phyloP scores from a whole-genome alignment of 2,888 invertebrate species.

The Drosophila atripex region DNA sequence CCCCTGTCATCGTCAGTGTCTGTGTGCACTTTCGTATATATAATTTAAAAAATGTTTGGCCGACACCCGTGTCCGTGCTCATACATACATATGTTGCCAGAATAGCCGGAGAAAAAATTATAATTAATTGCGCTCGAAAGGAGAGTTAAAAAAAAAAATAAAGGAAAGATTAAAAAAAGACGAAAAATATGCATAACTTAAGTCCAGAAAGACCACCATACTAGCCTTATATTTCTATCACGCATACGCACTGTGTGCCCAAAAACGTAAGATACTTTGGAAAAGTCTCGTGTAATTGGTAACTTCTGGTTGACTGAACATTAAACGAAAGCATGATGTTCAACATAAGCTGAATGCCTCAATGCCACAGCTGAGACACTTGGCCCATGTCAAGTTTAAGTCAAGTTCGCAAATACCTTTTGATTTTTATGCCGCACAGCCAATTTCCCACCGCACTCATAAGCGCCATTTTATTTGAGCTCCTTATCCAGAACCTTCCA shows the following conservation, averaged over 20 bases:
- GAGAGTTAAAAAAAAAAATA: constrained; percentile 24
- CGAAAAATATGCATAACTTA: constrained; percentile 11
- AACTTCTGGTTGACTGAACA: constrained; percentile 6
- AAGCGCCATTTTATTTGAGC: constrained; percentile 6
- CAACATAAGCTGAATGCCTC: neutral
- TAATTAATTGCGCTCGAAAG: constrained; percentile 56
- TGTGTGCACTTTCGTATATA: constrained; percentile 34
- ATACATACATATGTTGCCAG: constrained; percentile 50
- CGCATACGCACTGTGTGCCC: constrained; percentile 46
- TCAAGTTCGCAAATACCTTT: constrained; percentile 8
- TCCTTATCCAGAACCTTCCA: constrained; percentile 1
- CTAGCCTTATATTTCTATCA: constrained; percentile 20
- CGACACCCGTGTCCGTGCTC: constrained; percentile 18
- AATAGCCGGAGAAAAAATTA: constrained; percentile 40
- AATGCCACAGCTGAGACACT: constrained; percentile 2
- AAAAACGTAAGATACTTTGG: neutral
- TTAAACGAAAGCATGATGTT: constrained; percentile 4
- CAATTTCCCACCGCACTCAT: constrained; percentile 28
- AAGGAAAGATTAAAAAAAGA: neutral
- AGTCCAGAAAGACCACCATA: constrained; percentile 17
- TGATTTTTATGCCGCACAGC: constrained; percentile 19
- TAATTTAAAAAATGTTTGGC: constrained; percentile 52
- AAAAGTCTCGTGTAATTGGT: neutral
- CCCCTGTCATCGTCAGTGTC: constrained; percentile 4
- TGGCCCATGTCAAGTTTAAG: constrained; percentile 5